A percentile compares a stretch with the other conserved stretches of the same genome.
Evolutionary conservation across 1,140 invertebrate species (phyloP).

Genomic region (Parapsyche elsis): DNA sequence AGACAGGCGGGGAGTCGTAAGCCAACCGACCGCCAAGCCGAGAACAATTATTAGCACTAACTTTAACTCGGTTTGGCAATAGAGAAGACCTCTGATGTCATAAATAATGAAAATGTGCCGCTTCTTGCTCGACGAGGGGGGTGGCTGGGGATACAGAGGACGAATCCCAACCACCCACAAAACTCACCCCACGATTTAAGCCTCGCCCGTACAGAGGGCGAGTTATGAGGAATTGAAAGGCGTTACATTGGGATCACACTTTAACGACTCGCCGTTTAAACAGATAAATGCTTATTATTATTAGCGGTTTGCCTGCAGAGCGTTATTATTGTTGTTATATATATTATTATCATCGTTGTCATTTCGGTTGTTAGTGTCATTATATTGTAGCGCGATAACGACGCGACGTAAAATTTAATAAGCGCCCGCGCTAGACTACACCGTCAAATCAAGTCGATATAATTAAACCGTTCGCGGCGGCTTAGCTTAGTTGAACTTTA

Average conservation of each 20-base stretch:
- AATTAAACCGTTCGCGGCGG: no score
- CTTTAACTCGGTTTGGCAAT: conserved; percentile 60
- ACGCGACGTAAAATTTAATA: conserved; percentile 15
- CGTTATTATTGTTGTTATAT: conserved; percentile 29
- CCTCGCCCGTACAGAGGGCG: background rate
- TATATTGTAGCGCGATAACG: background rate
- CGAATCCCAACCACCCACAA: background rate
- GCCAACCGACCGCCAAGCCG: conserved; percentile 53
- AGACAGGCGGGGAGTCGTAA: conserved; percentile 50
- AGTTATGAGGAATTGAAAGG: conserved; percentile 55
- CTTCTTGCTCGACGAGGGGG: conserved; percentile 42
- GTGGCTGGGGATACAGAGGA: conserved; percentile 15
- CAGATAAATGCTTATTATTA: conserved; percentile 35
- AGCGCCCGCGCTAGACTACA: background rate
- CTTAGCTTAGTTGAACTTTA: no score
- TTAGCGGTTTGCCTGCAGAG: background rate
- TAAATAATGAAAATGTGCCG: conserved; percentile 62
- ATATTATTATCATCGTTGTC: background rate
- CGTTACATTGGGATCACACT: conserved; percentile 48
- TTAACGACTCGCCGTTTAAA: conserved; percentile 37
- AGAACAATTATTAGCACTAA: conserved; percentile 62
- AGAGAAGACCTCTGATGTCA: conserved; percentile 61
- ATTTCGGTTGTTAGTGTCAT: conserved; percentile 1
- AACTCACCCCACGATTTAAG: background rate
- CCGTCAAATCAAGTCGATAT: background rate